A percentile compares a stretch with the other conserved stretches of the same genome.
phyloP scores from a whole-genome alignment of 1,140 invertebrate genomes.

The Helicoverpa armigera region DNA sequence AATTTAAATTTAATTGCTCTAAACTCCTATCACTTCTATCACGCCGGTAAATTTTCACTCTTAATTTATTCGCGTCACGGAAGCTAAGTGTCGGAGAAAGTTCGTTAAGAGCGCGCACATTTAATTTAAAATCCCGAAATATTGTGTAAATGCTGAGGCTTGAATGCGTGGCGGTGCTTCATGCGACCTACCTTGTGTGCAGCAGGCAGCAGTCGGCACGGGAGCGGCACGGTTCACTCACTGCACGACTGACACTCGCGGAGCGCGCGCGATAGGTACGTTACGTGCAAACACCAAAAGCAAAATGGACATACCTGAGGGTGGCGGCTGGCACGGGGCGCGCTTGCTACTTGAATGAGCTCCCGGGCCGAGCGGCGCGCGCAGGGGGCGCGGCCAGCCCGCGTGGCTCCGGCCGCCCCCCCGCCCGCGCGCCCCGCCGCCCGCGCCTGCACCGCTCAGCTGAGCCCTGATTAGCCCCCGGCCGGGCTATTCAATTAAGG shows the following conservation, averaged over 20 bases:
- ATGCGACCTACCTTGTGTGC: constrained; percentile 74
- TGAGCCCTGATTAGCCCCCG: constrained; percentile 84
- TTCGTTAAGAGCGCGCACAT: constrained; percentile 3
- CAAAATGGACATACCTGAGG: constrained; percentile 85
- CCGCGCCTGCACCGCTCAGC: constrained; percentile 76
- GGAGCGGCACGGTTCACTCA: constrained; percentile 72
- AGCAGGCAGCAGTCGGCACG: constrained; percentile 47
- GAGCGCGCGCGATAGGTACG: constrained; percentile 67
- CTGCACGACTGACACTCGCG: constrained; percentile 82
- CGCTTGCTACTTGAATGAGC: constrained; percentile 84
- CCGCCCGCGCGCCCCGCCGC: constrained; percentile 57
- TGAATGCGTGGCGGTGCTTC: constrained; percentile 52
- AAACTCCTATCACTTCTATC: background rate
- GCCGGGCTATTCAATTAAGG: constrained; percentile 84
- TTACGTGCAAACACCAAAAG: constrained; percentile 83
- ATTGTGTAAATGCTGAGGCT: constrained; percentile 19
- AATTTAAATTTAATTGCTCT: constrained; percentile 15
- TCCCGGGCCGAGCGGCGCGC: constrained; percentile 76
- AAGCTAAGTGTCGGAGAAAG: constrained; percentile 14
- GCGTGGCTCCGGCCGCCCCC: constrained; percentile 74
- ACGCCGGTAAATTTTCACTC: constrained; percentile 29
- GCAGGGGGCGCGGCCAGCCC: constrained; percentile 83
- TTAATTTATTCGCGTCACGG: constrained; percentile 27
- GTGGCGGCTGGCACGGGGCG: constrained; percentile 83
- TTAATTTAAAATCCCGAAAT: constrained; percentile 35